phyloP scores from a whole-genome alignment of 2,888 invertebrate species.

The Apamea monoglypha region DNA sequence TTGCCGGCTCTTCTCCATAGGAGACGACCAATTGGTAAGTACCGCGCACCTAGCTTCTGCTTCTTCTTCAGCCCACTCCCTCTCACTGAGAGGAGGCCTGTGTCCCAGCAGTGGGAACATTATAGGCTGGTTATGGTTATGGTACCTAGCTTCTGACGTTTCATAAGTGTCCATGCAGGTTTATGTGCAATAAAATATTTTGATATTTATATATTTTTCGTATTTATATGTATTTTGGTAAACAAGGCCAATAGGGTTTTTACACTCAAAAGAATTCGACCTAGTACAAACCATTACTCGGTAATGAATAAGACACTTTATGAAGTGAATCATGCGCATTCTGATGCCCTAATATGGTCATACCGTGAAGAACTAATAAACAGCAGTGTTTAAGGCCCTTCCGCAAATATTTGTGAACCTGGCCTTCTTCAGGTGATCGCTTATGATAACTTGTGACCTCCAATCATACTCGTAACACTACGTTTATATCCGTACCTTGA shows the following conservation, averaged over 20 bases:
- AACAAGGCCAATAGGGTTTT: conserved; percentile 5
- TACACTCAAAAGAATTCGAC: conserved; percentile 37
- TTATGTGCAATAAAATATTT: not conserved
- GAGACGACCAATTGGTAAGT: not conserved
- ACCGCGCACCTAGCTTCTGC: not conserved
- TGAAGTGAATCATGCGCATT: conserved; percentile 43
- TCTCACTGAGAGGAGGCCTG: no score
- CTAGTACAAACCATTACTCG: conserved; percentile 27
- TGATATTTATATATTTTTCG: not conserved
- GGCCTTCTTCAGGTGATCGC: conserved; percentile 42
- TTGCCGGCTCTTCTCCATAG: not conserved
- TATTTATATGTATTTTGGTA: not conserved
- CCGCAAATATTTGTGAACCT: conserved; percentile 37
- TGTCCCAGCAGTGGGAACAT: no score
- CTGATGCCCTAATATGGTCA: conserved; percentile 18
- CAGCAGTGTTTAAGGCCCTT: conserved; percentile 37
- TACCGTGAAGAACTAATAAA: conserved; percentile 53
- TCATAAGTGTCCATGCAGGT: not conserved
- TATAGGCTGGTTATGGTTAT: no score
- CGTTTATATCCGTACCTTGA: not conserved
- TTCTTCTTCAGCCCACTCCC: no score
- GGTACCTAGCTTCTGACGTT: not conserved
- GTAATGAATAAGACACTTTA: conserved; percentile 42
- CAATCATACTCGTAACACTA: not conserved
- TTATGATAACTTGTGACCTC: conserved; percentile 40